Base-by-base conservation (phyloP, 2,113 vertebrate species). In the Hyperopisus bebe region DNA sequence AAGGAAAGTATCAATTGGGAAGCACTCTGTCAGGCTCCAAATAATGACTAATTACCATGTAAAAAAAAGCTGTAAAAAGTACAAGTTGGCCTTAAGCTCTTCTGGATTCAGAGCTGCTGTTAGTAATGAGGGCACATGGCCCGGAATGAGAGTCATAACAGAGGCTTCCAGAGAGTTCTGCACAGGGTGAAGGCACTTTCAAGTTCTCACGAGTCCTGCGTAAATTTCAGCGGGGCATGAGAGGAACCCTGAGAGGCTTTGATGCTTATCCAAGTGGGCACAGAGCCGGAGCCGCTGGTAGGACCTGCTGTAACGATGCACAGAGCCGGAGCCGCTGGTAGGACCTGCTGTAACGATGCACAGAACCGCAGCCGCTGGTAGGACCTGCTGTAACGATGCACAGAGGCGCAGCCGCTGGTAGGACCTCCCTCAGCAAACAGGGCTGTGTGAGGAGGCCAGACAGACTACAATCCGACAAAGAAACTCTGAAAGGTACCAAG, bases 291-390 rank as follows among this genome's bases (percentile, higher is more conserved):
- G 62, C n/a, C 13, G 10, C 62, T 31, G 27, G 27, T 13, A 70
- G 62, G n/a, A 70, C 62, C 27, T 70, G 10, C n/a, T 0, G 3
- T 70, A 1, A 31, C 0, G 10, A 70, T 31, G 6, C 27, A 5
- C n/a, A 1, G 27, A 70, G 3, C n/a, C 10, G 0, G 0, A 70
- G n/a, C n/a, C 4, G 3, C 62, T 31, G 62, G 1, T 70, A 70
- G n/a, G 27, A 70, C 27, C 10, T 31, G n/a, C 27, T 0, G 3
- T 70, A 5, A 70, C 0, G 3, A 70, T 31, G 3, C 62, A 5
- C 62, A 31, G 62, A 70, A n/a, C n/a, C 62, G 0, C 1, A 70
- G n/a, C 10, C 11, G 9, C 62, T 13, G 62, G 3, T 31, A 70
- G n/a, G n/a, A 70, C 55, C 55, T n/a, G 21, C 55, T 0, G 6